Percentiles rank a stretch among this genome's conserved stretches.
Conservation (phyloP, 2,113 vertebrate genomes). For the Myiopsitta monachus region DNA sequence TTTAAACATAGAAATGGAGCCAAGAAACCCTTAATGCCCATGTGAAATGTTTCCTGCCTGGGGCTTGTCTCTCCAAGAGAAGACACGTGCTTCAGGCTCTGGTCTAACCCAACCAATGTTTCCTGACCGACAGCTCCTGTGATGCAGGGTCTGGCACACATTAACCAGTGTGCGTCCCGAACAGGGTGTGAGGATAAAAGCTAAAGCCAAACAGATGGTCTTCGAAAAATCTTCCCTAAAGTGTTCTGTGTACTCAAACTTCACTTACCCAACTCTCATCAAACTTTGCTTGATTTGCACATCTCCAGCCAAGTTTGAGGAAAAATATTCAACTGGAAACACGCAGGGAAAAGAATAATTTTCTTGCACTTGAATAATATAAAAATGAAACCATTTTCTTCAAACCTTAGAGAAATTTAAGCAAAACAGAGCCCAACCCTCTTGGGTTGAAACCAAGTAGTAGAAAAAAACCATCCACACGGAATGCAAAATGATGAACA, state of each 20-base stretch:
- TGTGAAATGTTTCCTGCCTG: background rate
- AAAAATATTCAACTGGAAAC: slow-evolving; percentile 45
- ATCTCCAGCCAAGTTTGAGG: background rate
- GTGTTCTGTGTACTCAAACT: slow-evolving; percentile 30
- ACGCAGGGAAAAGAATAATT: background rate
- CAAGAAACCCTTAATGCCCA: background rate
- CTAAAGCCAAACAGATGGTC: slow-evolving; percentile 60
- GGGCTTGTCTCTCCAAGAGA: background rate
- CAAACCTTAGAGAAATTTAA: background rate
- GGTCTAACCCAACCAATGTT: background rate
- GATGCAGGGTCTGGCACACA: slow-evolving; percentile 22
- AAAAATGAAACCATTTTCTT: background rate
- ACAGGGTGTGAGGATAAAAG: slow-evolving; percentile 37
- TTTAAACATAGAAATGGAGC: background rate
- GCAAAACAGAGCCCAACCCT: background rate
- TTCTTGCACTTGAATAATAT: background rate
- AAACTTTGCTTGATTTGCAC: slow-evolving; percentile 38
- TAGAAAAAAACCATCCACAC: background rate
- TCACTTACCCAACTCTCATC: slow-evolving; percentile 41
- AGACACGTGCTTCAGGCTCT: background rate
- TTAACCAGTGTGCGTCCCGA: background rate
- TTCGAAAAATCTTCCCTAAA: slow-evolving; percentile 41
- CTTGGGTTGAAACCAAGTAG: background rate
- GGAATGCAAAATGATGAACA: background rate
- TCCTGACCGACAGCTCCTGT: slow-evolving; percentile 8